These are phyloP conservation scores for Cettia cetti DNA, from an alignment of 2,113 vertebrate genomes.

Conservation along the genomic window DNA sequence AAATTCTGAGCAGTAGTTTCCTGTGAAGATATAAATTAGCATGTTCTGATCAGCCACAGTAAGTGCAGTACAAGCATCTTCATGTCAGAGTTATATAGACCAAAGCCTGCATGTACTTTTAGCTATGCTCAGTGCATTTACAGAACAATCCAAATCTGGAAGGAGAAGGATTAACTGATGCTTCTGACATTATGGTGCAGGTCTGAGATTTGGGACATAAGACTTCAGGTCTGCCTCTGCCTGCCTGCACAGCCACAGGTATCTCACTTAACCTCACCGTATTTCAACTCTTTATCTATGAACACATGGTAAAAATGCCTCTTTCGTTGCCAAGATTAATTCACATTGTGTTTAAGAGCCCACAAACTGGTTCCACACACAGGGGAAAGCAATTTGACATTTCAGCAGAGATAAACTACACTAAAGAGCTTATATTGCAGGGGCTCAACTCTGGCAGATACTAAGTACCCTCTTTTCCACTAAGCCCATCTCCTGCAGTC, in stretches of 20 bases:
- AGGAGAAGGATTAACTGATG: neutral
- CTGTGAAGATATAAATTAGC: constrained; percentile 30
- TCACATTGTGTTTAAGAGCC: neutral
- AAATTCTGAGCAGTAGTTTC: constrained; percentile 36
- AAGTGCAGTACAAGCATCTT: neutral
- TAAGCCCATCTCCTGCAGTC: neutral
- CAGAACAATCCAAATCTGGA: neutral
- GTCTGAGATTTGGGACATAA: neutral
- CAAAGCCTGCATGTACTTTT: neutral
- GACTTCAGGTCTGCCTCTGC: neutral
- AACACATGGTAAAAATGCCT: neutral
- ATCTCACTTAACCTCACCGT: neutral
- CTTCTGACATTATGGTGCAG: neutral
- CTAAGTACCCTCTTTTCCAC: neutral
- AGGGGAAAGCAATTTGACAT: neutral
- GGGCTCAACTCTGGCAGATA: constrained; percentile 6
- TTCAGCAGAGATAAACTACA: constrained; percentile 24
- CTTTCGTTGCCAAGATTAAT: neutral
- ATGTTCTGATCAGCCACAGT: neutral
- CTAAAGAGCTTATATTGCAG: constrained; percentile 17
- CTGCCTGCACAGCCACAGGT: neutral
- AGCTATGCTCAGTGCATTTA: neutral
- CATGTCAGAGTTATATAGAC: neutral
- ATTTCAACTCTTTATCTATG: neutral
- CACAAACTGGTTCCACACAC: neutral